phyloP scores from a whole-genome alignment of 2,797 vertebrate species.

The Tokudaia muenninki region DNA sequence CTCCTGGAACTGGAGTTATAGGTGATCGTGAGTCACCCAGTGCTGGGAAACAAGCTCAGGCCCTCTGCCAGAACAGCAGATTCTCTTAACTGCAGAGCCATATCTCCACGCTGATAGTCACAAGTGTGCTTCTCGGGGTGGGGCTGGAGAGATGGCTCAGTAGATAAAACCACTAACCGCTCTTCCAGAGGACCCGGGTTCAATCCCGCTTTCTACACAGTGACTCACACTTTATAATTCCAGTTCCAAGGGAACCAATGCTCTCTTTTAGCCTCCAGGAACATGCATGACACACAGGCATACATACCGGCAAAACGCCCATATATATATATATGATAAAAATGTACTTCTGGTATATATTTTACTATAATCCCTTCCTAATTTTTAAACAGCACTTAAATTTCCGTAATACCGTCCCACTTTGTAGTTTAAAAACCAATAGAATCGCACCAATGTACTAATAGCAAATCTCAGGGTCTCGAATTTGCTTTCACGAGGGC shows the following conservation, averaged over 20 bases:
- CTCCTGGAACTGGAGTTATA: background rate
- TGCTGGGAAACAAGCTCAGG: background rate
- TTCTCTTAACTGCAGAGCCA: background rate
- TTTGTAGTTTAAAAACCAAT: background rate
- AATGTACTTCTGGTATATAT: background rate
- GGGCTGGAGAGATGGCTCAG: background rate
- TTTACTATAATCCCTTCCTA: background rate
- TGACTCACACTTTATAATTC: background rate
- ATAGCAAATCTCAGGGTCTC: background rate
- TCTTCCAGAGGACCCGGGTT: background rate
- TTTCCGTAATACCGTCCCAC: background rate
- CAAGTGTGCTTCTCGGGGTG: background rate
- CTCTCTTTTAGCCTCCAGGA: background rate
- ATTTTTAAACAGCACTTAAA: slow-evolving; percentile 35
- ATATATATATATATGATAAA: background rate
- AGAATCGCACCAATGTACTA: background rate
- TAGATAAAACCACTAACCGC: background rate
- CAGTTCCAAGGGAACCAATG: background rate
- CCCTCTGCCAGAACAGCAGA: background rate
- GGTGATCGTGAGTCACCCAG: background rate
- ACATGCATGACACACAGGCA: background rate
- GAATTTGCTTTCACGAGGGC: background rate
- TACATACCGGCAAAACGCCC: background rate
- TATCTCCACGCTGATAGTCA: background rate
- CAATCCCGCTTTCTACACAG: background rate